Conservation (phyloP, 2,888 invertebrate genomes). For the Papilio protenor region DNA sequence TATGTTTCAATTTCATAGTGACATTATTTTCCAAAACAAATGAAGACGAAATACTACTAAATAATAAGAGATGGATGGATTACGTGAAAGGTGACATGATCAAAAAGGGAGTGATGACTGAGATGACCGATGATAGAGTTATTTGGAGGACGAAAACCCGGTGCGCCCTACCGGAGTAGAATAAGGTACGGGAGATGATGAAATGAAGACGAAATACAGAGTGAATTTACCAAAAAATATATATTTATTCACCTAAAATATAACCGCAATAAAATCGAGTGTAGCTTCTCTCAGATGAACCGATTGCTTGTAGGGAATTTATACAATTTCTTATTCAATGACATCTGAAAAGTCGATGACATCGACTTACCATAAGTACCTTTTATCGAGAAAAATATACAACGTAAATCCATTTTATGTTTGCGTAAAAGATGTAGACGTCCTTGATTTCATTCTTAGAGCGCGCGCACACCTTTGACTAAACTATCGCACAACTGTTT, state of each 20-base stretch:
- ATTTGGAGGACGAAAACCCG: too few relatives aligned
- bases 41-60: too few relatives aligned
- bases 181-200: too few relatives aligned
- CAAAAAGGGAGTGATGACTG: too few relatives aligned
- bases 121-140: too few relatives aligned
- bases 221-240: neutral
- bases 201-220: too few relatives aligned
- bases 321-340: slow-evolving; percentile 19
- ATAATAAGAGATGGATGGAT: too few relatives aligned
- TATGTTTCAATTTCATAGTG: neutral
- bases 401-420: neutral
- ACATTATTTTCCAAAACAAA: neutral
- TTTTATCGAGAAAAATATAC: slow-evolving; percentile 14
- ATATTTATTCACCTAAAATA: neutral
- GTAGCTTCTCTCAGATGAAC: neutral
- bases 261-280: neutral
- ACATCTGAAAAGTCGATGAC: slow-evolving; percentile 11
- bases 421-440: neutral
- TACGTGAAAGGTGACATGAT: too few relatives aligned
- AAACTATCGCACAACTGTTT: too few relatives aligned
- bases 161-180: too few relatives aligned
- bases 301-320: slow-evolving; percentile 6
- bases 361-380: slow-evolving; percentile 2
- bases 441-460: neutral
- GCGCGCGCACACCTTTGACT: too few relatives aligned